Evolutionary conservation across 2,888 invertebrate genomes (phyloP).

Genomic region (Agrotis clavis): DNA sequence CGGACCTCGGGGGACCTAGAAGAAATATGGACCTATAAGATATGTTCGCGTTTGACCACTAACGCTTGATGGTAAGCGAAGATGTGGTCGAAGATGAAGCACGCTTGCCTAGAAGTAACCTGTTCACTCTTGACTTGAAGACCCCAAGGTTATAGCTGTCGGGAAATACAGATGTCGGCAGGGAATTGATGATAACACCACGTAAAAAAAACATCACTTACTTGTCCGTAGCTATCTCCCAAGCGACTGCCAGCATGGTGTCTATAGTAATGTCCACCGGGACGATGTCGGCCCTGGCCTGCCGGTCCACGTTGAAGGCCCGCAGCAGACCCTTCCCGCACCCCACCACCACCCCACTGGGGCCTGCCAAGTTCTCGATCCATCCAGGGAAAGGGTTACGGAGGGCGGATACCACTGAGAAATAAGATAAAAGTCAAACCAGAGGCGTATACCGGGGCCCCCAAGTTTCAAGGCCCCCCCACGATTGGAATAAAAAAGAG

Average conservation of each 20-base stretch:
- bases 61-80: too few species aligned
- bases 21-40: too few species aligned
- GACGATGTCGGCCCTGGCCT: slow-evolving; percentile 93
- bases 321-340: slow-evolving; percentile 93
- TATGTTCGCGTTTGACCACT: too few species aligned
- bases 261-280: slow-evolving; percentile 95
- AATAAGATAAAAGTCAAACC: neutral
- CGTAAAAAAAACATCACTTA: slow-evolving; percentile 2
- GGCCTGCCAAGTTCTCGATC: slow-evolving; percentile 97
- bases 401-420: slow-evolving; percentile 91
- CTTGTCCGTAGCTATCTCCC: slow-evolving; percentile 90
- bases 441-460: too few species aligned
- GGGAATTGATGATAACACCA: too few species aligned
- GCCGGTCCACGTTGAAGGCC: slow-evolving; percentile 89
- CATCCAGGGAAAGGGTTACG: slow-evolving; percentile 93
- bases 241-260: slow-evolving; percentile 93
- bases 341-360: slow-evolving; percentile 93
- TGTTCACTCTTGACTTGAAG: too few species aligned
- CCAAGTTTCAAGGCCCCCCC: too few species aligned
- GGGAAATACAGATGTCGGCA: too few species aligned
- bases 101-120: too few species aligned
- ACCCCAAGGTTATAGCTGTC: too few species aligned
- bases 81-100: too few species aligned
- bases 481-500: too few species aligned
- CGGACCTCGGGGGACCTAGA: slow-evolving; percentile 81